Evolutionary conservation across 2,113 vertebrate genomes (phyloP).

Genomic region (Campylomormyrus numenius): DNA sequence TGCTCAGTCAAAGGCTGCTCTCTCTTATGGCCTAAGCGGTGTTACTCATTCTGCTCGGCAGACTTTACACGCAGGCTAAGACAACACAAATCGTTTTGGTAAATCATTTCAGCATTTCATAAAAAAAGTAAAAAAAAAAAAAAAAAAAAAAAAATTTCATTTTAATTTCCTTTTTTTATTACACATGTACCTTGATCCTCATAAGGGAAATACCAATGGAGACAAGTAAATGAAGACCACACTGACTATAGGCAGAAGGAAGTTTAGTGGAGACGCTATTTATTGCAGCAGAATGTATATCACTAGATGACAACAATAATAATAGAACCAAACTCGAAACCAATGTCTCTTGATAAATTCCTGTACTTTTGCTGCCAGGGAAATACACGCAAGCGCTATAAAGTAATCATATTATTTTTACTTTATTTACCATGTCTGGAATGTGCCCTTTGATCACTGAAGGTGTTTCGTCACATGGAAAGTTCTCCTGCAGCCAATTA

Average conservation of each 20-base stretch:
- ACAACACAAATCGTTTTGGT: neutral
- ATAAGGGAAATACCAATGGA: neutral
- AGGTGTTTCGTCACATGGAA: slow-evolving; percentile 78
- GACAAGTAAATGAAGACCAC: neutral
- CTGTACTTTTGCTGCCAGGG: neutral
- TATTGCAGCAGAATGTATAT: neutral
- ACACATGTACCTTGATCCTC: neutral
- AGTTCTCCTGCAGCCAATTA: slow-evolving; percentile 78
- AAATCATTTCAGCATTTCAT: neutral
- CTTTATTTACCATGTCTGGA: slow-evolving; percentile 72
- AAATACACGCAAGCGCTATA: slow-evolving; percentile 44
- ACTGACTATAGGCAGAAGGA: neutral
- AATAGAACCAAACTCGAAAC: neutral
- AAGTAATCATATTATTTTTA: slow-evolving; percentile 70
- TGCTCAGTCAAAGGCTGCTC: neutral
- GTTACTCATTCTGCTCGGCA: neutral
- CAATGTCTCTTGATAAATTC: neutral
- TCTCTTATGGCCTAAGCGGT: neutral
- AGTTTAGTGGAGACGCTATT: neutral
- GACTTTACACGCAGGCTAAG: neutral
- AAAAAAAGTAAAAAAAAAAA: neutral
- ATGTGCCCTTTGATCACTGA: slow-evolving; percentile 78
- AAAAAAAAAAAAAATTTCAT: neutral
- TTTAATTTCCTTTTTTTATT: neutral
- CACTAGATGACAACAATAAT: neutral